phyloP scores from a whole-genome alignment of 2,113 vertebrate species.

The Erythrolamprus reginae region DNA sequence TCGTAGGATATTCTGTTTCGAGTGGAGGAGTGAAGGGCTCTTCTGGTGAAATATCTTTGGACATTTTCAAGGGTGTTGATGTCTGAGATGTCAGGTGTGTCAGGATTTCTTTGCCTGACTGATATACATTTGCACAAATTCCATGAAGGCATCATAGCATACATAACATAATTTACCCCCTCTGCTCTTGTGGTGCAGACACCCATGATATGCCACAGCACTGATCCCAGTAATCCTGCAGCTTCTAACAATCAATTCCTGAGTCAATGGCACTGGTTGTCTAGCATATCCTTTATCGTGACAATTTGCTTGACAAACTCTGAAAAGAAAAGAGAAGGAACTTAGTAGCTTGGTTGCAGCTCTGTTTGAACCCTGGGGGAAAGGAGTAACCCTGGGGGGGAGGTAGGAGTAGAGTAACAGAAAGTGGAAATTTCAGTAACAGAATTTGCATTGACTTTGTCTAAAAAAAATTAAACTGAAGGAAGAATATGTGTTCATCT shows the following conservation, averaged over 20 bases:
- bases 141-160: neutral
- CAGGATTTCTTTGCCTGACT: neutral
- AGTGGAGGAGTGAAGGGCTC: no score
- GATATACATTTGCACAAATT: neutral
- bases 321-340: neutral
- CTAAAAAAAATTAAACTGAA: neutral
- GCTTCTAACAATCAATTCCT: neutral
- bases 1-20: no score
- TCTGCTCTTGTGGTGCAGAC: neutral
- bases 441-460: neutral
- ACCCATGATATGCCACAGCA: neutral
- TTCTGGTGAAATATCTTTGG: no score
- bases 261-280: neutral
- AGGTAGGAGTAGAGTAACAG: neutral
- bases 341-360: neutral
- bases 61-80: no score
- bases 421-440: neutral
- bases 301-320: neutral
- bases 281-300: neutral
- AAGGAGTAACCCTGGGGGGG: no score
- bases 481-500: neutral
- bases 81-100: neutral
- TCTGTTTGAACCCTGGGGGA: neutral
- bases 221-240: neutral
- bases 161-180: neutral